Base-by-base conservation (phyloP, 2,888 invertebrate species). In the Ormyrus thymus region DNA sequence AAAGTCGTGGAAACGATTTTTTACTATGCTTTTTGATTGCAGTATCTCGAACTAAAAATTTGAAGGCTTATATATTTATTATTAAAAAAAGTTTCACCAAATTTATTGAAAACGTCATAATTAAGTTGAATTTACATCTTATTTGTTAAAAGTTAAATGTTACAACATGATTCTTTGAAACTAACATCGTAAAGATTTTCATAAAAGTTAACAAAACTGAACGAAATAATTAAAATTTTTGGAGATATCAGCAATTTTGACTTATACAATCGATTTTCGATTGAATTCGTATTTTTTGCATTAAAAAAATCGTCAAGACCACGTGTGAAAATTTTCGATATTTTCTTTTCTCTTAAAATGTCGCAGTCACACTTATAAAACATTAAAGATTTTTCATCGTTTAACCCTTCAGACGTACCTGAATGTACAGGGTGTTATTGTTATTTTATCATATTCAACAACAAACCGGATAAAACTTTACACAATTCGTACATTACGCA, bases 381-480 rank as follows among this genome's bases (percentile, higher is more conserved):
- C 78, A 78, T 78, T 80, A 81, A 80, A 78, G 71, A 76, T 74
- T 74, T 70, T 61, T 74, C 64, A 78, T 72, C 51, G 56, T 58
- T 71, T 61, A 73, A 79, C 59, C 56, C 65, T 62, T 70, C 66
- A 70, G n/a, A 76, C 71, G 62, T 53, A 75, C 68, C 55, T 71
- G 80, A 84, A 85, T 82, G 81, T 83, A 83, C 84, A 85, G 83
- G 82, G 83, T 4, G 29, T 83, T 80, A 76, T 79, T 72, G 15
- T 75, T 80, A 45, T 75, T 78, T 81, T 65, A 68, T 69, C 75
- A 76, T 81, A 80, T 81, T 83, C 62, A 80, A 81, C 75, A 84
- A 84, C 83, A 82, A 86, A 83, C 81, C 79, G 78, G 84, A 83
- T 85, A 82, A 84, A 85, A 84, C 78, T 86, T 85, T 84, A 84